Conservation (phyloP, 2,888 invertebrate species). For the Mesoligia furuncula region DNA sequence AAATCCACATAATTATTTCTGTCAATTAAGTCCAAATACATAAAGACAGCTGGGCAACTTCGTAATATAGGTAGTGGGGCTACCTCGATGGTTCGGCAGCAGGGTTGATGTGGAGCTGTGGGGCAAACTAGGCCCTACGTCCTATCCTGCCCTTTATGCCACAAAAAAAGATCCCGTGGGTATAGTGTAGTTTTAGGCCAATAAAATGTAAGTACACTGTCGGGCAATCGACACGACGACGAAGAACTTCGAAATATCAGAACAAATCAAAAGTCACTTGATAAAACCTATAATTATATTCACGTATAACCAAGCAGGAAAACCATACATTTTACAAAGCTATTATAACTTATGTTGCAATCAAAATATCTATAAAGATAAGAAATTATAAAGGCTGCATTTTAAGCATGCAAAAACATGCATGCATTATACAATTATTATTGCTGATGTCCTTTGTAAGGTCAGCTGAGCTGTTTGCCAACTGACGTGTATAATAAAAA, state of each 20-base stretch:
- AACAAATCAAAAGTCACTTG: conserved; percentile 9
- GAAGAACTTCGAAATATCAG: background rate
- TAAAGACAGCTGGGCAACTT: background rate
- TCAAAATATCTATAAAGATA: conserved; percentile 39
- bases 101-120: no score
- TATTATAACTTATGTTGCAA: conserved; percentile 1
- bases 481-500: background rate
- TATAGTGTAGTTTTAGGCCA: no score
- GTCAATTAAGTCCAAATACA: background rate
- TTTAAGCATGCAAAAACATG: conserved; percentile 5
- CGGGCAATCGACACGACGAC: background rate
- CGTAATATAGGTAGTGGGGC: no score
- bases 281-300: conserved; percentile 1
- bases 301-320: conserved; percentile 16
- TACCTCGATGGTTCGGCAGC: no score
- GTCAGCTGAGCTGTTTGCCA: conserved; percentile 4
- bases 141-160: no score
- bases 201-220: no score
- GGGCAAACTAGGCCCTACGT: no score
- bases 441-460: conserved; percentile 36
- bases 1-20: background rate
- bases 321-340: conserved; percentile 5
- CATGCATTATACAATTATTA: conserved; percentile 23
- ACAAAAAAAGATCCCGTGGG: no score
- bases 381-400: conserved; percentile 28